Evolutionary conservation across 2,888 invertebrate species (phyloP).

Genomic region (Minunthozetes semirufus): DNA sequence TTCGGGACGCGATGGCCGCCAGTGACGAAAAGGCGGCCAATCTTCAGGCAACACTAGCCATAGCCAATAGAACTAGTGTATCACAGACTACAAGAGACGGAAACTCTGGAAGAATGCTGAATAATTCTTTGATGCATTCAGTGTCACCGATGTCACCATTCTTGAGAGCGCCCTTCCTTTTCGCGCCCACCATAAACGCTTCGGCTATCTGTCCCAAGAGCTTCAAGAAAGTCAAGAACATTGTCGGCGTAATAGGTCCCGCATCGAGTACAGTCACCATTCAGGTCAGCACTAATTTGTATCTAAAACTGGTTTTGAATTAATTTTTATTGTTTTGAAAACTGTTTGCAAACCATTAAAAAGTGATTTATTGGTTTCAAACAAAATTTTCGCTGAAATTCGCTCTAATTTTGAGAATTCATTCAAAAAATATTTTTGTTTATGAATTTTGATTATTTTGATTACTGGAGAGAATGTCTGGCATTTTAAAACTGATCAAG

Average conservation of each 20-base stretch:
- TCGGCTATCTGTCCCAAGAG: slow-evolving; percentile 40
- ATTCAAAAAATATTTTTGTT: too few species aligned
- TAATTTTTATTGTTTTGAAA: not conserved
- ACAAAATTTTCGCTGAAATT: too few species aligned
- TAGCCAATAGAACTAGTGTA: not conserved
- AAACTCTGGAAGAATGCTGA: too few species aligned
- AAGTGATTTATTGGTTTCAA: too few species aligned
- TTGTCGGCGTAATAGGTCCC: slow-evolving; percentile 67
- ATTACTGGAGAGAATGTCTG: too few species aligned
- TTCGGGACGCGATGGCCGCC: slow-evolving; percentile 58
- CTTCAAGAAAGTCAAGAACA: slow-evolving; percentile 45
- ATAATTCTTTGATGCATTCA: not conserved
- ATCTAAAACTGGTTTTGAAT: not conserved
- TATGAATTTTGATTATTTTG: too few species aligned
- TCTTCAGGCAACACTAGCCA: not conserved
- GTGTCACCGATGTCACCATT: slow-evolving; percentile 35
- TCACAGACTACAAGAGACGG: too few species aligned
- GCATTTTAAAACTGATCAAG: too few species aligned
- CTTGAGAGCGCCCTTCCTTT: slow-evolving; percentile 22
- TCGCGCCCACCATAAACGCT: not conserved
- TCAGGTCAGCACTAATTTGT: slow-evolving; percentile 43
- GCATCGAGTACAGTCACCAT: slow-evolving; percentile 65
- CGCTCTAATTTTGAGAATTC: too few species aligned
- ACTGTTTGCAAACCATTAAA: too few species aligned
- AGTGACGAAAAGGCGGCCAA: slow-evolving; percentile 38